Evolutionary conservation across 2,797 vertebrate species (phyloP).

Genomic region (Karalla daura): DNA sequence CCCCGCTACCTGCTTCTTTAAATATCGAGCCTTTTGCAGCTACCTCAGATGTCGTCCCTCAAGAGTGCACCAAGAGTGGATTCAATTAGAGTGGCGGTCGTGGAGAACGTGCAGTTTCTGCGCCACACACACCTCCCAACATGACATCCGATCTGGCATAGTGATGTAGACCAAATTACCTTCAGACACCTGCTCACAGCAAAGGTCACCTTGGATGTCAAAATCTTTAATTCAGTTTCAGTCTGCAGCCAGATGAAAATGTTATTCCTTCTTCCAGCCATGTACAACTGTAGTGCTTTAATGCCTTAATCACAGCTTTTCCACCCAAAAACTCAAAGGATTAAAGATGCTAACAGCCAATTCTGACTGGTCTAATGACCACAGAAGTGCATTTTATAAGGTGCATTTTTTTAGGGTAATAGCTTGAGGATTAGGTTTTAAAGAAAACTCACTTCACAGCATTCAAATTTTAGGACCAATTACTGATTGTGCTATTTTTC

Average conservation of each 20-base stretch:
- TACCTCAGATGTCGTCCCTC: slow-evolving; percentile 16
- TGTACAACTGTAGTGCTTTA: background rate
- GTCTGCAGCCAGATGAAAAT: slow-evolving; percentile 1
- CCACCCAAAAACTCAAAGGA: background rate
- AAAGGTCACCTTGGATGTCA: slow-evolving; percentile 36
- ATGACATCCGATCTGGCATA: slow-evolving; percentile 13
- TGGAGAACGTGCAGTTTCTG: slow-evolving; percentile 5
- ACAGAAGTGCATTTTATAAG: background rate
- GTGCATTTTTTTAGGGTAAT: background rate
- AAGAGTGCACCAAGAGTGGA: slow-evolving; percentile 7
- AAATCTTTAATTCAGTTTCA: slow-evolving; percentile 8
- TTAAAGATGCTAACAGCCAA: background rate
- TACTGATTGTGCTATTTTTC: background rate
- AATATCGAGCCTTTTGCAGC: slow-evolving; percentile 16
- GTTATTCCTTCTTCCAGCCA: background rate
- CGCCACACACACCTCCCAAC: slow-evolving; percentile 7
- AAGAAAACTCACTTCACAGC: background rate
- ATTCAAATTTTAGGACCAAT: no score
- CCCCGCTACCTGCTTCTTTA: slow-evolving; percentile 1
- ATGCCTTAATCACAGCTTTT: slow-evolving; percentile 4
- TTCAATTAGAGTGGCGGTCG: slow-evolving; percentile 32
- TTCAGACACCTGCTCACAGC: slow-evolving; percentile 13
- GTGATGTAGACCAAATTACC: slow-evolving; percentile 12
- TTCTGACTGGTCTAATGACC: background rate
- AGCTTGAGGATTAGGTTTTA: background rate